Evolutionary conservation across 2,113 vertebrate genomes (phyloP).

Genomic region (Ailuropoda melanoleuca): DNA sequence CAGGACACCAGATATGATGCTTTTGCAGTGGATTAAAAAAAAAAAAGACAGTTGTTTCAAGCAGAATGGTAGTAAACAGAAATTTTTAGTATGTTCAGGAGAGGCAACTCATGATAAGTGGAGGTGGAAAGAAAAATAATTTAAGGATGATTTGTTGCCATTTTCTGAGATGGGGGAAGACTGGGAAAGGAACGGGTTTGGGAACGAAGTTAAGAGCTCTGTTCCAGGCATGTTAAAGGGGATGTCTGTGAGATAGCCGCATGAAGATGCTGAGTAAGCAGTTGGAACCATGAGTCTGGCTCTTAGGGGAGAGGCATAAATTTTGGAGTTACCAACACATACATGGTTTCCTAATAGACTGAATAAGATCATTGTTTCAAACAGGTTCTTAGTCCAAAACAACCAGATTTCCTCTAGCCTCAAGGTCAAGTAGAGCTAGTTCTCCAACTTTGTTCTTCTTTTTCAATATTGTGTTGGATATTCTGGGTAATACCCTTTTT

Average conservation of each 20-base stretch:
- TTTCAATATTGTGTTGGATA: not conserved
- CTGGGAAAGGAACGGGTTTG: not conserved
- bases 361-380: not conserved
- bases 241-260: not conserved
- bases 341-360: not conserved
- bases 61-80: not conserved
- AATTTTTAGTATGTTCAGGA: not conserved
- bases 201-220: not conserved
- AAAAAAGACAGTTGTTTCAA: not conserved
- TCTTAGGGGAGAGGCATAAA: not conserved
- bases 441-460: not conserved
- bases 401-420: not conserved
- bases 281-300: not conserved
- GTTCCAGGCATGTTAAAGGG: not conserved
- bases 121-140: not conserved
- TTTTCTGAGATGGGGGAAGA: constrained; percentile 5
- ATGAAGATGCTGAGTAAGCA: not conserved
- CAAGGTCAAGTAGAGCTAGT: not conserved
- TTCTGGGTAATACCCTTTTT: not conserved
- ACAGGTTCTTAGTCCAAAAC: not conserved
- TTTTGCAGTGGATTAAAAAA: not conserved
- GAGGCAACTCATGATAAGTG: not conserved
- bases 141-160: not conserved
- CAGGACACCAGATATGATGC: not conserved
- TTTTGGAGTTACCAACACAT: not conserved